Base-by-base conservation (phyloP, 1,140 invertebrate species). In the Ips nitidus region DNA sequence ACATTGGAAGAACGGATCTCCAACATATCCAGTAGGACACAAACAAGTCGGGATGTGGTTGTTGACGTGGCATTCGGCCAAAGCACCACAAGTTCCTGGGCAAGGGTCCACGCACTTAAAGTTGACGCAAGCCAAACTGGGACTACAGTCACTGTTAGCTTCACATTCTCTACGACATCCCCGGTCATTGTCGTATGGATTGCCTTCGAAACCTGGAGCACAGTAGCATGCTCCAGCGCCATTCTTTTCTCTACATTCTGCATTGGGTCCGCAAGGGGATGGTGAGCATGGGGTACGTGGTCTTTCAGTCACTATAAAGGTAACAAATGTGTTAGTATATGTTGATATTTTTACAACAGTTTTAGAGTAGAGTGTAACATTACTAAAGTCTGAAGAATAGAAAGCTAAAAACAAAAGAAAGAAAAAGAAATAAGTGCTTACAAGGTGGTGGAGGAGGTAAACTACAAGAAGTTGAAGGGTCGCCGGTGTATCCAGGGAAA, bases 1-100 rank as follows among this genome's bases (percentile, higher is more conserved):
- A 76, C 92, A 94, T 77, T 88, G 87, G 78, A 89, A 90, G 81
- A 91, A 91, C 50, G 92, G 90, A 85, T 93, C 90, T 56, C 92
- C 92, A 6, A 88, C 89, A 72, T 86, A 91, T 45, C 89, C 90
- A 59, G 82, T 80, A 52, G 87, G 87, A 76, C 92, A 94, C 39
- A 84, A 85, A 75, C 93, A 94, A n/a, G 85, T 84, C 64, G 90
- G 91, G 56, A 90, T 86, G 78, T 93, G 90, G 69, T 88, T 87
- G 70, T 87, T 84, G 1, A 91, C 89, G 1, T 84, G 85, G 76
- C 92, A 94, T 70, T 90, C 85, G 4, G 92, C 91, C 71, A 87
- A 85, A 39, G 84, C 83, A 36, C 91, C 92, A 75, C 90, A 92
- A 38, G 87, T 89, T 65, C 88, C 88, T 1, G 87, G 85, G 75